Evolutionary conservation across 2,797 vertebrate species (phyloP).

Genomic region (Octomys mimax): DNA sequence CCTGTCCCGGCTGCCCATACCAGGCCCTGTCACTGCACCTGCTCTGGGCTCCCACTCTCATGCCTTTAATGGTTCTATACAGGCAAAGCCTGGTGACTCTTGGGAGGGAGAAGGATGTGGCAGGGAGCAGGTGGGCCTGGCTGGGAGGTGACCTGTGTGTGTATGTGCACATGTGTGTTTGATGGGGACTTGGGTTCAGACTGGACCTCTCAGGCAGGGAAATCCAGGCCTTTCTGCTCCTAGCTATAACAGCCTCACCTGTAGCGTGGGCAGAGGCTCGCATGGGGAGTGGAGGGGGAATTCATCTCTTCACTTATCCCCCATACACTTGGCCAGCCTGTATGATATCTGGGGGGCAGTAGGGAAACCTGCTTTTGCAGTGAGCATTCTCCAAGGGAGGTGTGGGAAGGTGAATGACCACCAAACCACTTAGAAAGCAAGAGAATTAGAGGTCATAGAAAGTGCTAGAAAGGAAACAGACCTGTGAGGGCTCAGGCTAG

Average conservation of each 20-base stretch:
- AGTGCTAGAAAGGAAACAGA: not conserved
- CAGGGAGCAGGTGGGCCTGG: not conserved
- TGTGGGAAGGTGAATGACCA: not conserved
- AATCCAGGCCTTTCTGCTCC: not conserved
- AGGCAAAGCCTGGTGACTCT: not conserved
- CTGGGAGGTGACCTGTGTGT: not conserved
- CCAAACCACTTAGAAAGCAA: not conserved
- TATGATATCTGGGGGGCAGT: fast-evolving
- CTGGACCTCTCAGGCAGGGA: not conserved
- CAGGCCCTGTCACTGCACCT: not conserved
- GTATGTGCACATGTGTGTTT: not conserved
- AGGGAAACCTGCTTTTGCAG: not conserved
- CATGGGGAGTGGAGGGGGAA: no score
- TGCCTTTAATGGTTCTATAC: not conserved
- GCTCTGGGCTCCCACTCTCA: not conserved
- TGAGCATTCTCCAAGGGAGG: no score
- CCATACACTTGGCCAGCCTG: no score
- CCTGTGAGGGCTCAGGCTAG: not conserved
- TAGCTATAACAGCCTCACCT: not conserved
- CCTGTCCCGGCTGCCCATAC: not conserved
- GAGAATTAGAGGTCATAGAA: not conserved
- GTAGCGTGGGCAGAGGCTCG: not conserved
- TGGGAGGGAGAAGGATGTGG: not conserved
- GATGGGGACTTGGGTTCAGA: not conserved
- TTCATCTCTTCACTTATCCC: not conserved